Base-by-base conservation (phyloP, 2,113 vertebrate genomes). In the Coturnix japonica region DNA sequence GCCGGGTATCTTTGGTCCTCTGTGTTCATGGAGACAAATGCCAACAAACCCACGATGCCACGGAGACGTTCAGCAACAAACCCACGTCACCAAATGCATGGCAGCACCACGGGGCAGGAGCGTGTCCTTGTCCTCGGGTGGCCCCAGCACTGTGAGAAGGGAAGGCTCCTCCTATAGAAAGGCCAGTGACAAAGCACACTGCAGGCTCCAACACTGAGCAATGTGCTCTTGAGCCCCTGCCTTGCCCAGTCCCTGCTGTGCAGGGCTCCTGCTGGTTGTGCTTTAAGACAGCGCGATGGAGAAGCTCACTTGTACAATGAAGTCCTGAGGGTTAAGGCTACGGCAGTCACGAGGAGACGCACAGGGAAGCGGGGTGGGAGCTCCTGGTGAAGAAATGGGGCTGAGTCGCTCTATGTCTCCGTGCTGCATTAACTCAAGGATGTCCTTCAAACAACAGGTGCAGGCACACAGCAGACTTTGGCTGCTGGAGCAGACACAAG, bases 1-100 rank as follows among this genome's bases (percentile, higher is more conserved):
- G 20, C 44, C 8, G 66, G 89, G 89, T 85, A 46, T 95, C 96
- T 97, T 97, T 97, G 94, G 96, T 97, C 96, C 94, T 87, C 91
- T 16, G 11, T 7, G 16, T 54, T 63, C 59, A 17, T 8, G 26
- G 51, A 53, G 26, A 30, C 53, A 9, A 56, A 56, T 30, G 17
- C 57, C 57, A 14, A 59, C 57, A 13, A 33, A 23, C 35, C 57
- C n/a, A 4, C 21, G 13, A 13, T 12, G 54, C 17, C 54, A 19
- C 31, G 22, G 12, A n/a, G 20, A 33, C 7, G 7, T 21, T 49
- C 47, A 49, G 47, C 56, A 57, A n/a, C 18, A 31, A 33, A 33
- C 14, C n/a, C 11, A 53, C 51, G 26, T 53, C 51, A 53, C 53
- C 53, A 54, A 54, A 54, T 54, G 16, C 53, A 54, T 28, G 18